phyloP scores from a whole-genome alignment of 2,113 vertebrate species.

The Otus sunia region DNA sequence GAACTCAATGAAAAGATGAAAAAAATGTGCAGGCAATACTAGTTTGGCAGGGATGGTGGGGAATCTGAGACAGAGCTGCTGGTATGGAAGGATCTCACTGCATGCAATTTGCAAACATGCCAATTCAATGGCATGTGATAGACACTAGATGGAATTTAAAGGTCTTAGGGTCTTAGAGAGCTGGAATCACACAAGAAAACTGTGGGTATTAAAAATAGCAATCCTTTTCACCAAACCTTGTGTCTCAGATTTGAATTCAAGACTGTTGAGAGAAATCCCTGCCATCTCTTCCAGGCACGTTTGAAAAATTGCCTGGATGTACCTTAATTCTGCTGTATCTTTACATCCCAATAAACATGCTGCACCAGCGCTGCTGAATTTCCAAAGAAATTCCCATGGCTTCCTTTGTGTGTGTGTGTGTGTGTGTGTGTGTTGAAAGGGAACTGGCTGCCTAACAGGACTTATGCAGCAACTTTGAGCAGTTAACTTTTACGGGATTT shows the following conservation, averaged over 20 bases:
- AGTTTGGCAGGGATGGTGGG: conserved; percentile 74
- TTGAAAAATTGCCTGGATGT: background rate
- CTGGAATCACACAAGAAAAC: conserved; percentile 63
- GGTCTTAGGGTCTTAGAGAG: conserved; percentile 68
- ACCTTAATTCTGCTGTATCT: background rate
- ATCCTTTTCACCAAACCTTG: conserved; percentile 32
- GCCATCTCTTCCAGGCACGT: background rate
- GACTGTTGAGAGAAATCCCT: background rate
- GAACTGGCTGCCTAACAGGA: background rate
- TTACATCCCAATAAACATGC: background rate
- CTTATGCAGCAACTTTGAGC: background rate
- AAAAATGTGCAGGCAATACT: conserved; percentile 76
- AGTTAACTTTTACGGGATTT: background rate
- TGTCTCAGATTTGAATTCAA: conserved; percentile 36
- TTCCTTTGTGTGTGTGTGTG: background rate
- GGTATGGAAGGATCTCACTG: conserved; percentile 73
- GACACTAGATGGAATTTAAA: conserved; percentile 76
- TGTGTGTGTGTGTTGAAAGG: background rate
- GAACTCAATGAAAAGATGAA: conserved; percentile 81
- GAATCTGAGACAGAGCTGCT: conserved; percentile 77
- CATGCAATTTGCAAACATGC: conserved; percentile 81
- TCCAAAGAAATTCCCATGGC: conserved; percentile 13
- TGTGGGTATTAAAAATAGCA: conserved; percentile 44
- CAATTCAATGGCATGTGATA: conserved; percentile 76
- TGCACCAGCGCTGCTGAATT: rapidly evolving